phyloP scores from a whole-genome alignment of 2,113 vertebrate genomes.

The Leiothrix lutea region DNA sequence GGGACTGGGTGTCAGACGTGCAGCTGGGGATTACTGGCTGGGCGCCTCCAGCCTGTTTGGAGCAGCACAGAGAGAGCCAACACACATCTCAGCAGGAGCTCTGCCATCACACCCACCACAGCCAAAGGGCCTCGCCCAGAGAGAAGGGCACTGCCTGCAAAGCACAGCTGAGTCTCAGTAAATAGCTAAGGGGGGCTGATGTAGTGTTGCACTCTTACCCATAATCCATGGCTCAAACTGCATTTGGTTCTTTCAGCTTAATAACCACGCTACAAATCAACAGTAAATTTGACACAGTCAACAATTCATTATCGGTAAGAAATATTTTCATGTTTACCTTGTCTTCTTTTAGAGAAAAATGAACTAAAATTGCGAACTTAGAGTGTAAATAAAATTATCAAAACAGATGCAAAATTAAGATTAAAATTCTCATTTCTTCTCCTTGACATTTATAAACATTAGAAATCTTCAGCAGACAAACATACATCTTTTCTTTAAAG shows the following conservation, averaged over 20 bases:
- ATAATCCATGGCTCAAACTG: neutral
- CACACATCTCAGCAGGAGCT: neutral
- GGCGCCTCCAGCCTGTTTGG: neutral
- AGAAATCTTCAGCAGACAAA: neutral
- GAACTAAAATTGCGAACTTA: neutral
- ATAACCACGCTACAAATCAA: neutral
- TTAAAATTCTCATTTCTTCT: neutral
- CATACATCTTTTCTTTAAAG: neutral
- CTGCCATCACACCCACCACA: neutral
- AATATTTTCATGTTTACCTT: neutral
- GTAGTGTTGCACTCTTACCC: neutral
- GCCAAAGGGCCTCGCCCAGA: neutral
- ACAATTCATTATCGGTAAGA: neutral
- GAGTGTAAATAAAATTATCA: neutral
- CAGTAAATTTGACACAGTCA: neutral
- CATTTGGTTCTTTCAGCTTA: neutral
- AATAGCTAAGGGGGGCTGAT: neutral
- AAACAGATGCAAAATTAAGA: neutral
- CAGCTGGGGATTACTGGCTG: neutral
- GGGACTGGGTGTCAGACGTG: conserved; percentile 8
- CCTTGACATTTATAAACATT: neutral
- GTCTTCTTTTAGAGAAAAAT: neutral
- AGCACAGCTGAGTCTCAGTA: neutral
- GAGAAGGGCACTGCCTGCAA: neutral
- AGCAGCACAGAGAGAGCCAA: neutral